phyloP scores from a whole-genome alignment of 1,140 invertebrate species.

The Tribolium madens region DNA sequence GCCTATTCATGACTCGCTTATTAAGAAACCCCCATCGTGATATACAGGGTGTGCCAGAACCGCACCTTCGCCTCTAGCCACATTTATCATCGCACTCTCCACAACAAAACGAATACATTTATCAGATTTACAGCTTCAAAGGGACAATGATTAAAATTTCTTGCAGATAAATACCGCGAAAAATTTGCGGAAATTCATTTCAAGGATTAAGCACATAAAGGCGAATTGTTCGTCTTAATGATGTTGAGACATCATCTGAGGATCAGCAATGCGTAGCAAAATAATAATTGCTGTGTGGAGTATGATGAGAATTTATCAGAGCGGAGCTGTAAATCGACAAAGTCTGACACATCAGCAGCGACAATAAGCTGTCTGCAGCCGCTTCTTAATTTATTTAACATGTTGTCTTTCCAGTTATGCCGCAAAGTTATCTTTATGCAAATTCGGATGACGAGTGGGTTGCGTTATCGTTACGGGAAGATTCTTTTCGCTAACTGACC shows the following conservation, averaged over 20 bases:
- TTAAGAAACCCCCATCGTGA: constrained; percentile 9
- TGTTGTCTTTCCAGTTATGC: constrained; percentile 28
- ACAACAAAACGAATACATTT: neutral
- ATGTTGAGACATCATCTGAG: neutral
- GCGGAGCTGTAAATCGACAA: neutral
- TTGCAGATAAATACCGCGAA: neutral
- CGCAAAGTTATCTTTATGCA: constrained; percentile 30
- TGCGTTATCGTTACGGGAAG: neutral
- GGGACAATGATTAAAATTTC: neutral
- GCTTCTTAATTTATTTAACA: constrained; percentile 23
- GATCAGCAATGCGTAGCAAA: neutral
- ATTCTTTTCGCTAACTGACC: neutral
- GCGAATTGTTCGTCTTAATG: constrained; percentile 7
- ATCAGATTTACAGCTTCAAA: neutral
- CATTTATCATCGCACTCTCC: constrained; percentile 7
- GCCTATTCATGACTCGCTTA: constrained; percentile 2
- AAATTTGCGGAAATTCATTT: neutral
- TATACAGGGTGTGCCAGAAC: constrained; percentile 9
- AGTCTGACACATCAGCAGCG: neutral
- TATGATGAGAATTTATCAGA: neutral
- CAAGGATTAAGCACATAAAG: constrained; percentile 11
- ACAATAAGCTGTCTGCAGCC: neutral
- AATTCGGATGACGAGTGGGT: constrained; percentile 18
- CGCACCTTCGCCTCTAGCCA: neutral
- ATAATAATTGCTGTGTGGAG: constrained; percentile 6